Base-by-base conservation (phyloP, 2,113 vertebrate genomes). In the Anarrhichthys ocellatus region DNA sequence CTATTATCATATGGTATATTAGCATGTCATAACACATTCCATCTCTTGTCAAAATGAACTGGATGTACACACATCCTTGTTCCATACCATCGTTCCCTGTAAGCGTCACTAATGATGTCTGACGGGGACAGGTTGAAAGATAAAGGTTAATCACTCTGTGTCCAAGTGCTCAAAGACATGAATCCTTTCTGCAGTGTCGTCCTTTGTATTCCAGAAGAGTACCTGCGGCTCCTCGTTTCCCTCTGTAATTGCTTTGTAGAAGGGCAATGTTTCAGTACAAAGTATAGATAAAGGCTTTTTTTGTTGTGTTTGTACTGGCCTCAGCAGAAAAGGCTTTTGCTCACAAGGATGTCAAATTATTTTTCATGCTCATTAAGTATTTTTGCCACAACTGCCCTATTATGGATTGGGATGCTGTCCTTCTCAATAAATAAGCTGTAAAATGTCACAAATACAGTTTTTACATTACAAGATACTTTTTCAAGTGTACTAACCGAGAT, bases 61-160 rank as follows among this genome's bases (percentile, higher is more conserved):
- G 36, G 22, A 6, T 24, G 52, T 63, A 54, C 38, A 68, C 83
- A 67, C 79, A 24, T 76, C 61, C 29, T 29, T 29, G 29, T 77
- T 88, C 78, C 54, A 56, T 82, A 77, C 77, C 72, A 85, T 79
- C 72, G 29, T 71, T 65, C 61, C 29, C 46, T 46, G 64, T 56
- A 61, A 75, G 52, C 32, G 63, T 90, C 63, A 29, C 64, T 91
- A 92, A 92, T 92, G 87, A 88, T 89, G 84, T 89, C 88, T 89
- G 89, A 90, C 86, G 81, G 85, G 82, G 81, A 86, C 80, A 84
- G 73, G 73, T 82, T 87, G 72, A 73, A 81, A 81, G 88, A 87
- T 92, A 90, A 93, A 92, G 92, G 91, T 93, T 93, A 94, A 94
- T 94, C 89, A 89, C 76, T 89, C 32, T 36, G 56, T 66, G 79